A percentile compares a stretch with the other conserved stretches of the same genome.
Evolutionary conservation across 2,888 invertebrate species (phyloP).

Genomic region (Cryptocephalus primarius): DNA sequence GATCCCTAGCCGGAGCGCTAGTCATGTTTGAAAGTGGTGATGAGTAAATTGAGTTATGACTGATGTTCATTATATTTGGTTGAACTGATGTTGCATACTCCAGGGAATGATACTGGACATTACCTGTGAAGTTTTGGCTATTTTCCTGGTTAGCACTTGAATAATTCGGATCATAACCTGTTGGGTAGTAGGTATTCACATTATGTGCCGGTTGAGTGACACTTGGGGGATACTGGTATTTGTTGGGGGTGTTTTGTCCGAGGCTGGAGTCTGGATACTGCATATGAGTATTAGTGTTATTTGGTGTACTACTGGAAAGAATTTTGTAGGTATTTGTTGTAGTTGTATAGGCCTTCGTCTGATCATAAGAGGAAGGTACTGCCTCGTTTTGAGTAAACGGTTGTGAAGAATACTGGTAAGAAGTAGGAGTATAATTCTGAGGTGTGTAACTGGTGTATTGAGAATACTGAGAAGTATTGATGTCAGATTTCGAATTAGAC

Average conservation of each 20-base stretch:
- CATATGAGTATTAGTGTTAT: conserved; percentile 7
- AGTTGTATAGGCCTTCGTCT: conserved; percentile 17
- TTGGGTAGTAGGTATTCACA: conserved; percentile 16
- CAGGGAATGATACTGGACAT: conserved; percentile 17
- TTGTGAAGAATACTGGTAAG: conserved; percentile 8
- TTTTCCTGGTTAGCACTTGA: background rate
- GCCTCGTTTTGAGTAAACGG: conserved; percentile 1
- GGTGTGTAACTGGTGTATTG: conserved; percentile 17
- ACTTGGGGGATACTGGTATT: conserved; percentile 5
- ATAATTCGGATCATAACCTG: conserved; percentile 18
- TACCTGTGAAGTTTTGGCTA: background rate
- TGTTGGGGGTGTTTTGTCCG: background rate
- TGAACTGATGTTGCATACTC: conserved; percentile 23
- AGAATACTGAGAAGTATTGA: conserved; percentile 3
- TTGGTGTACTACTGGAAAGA: conserved; percentile 15
- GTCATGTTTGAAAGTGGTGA: conserved; percentile 17
- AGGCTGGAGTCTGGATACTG: conserved; percentile 12
- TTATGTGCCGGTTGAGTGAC: conserved; percentile 1
- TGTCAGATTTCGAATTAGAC: conserved; percentile 5
- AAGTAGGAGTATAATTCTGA: conserved; percentile 15
- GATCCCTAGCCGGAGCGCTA: conserved; percentile 9
- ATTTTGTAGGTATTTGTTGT: conserved; percentile 22
- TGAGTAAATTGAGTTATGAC: conserved; percentile 18
- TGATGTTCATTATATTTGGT: conserved; percentile 9
- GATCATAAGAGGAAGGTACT: conserved; percentile 9